Conservation (phyloP, 1,140 invertebrate species). For the Megathymus violae region DNA sequence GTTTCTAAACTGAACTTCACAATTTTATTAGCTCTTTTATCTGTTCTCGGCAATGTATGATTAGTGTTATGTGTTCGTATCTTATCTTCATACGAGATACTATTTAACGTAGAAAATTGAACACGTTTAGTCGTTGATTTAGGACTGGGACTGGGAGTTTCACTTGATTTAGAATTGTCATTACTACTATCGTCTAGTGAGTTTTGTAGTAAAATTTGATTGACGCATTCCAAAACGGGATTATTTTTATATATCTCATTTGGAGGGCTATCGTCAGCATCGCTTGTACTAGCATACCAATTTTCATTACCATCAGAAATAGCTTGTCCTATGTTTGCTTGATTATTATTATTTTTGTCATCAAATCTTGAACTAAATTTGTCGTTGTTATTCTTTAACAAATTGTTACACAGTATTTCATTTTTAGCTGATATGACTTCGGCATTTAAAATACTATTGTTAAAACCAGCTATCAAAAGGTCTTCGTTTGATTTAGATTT, state of each 20-base stretch:
- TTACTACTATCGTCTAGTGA: conserved; percentile 81
- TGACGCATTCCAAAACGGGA: conserved; percentile 90
- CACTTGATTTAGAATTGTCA: conserved; percentile 78
- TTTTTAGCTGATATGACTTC: conserved; percentile 75
- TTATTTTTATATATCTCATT: conserved; percentile 88
- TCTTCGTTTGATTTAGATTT: conserved; percentile 75
- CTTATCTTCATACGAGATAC: conserved; percentile 82
- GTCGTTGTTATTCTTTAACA: conserved; percentile 58
- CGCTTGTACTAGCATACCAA: conserved; percentile 88
- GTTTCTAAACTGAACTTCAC: conserved; percentile 83
- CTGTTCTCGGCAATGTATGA: conserved; percentile 70
- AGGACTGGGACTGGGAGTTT: conserved; percentile 78
- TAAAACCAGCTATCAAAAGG: conserved; percentile 61
- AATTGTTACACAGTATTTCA: conserved; percentile 71
- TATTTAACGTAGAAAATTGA: conserved; percentile 82
- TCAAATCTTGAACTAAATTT: conserved; percentile 55
- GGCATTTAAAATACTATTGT: conserved; percentile 57
- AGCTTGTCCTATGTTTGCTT: conserved; percentile 64
- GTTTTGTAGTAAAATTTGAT: conserved; percentile 89
- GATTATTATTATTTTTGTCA: conserved; percentile 68
- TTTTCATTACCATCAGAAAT: conserved; percentile 85
- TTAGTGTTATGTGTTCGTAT: conserved; percentile 63
- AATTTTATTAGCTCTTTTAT: conserved; percentile 79
- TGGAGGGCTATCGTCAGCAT: conserved; percentile 87
- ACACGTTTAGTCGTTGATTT: conserved; percentile 80